phyloP scores from a whole-genome alignment of 2,113 vertebrate species.

The Sinocyclocheilus anshuiensis region DNA sequence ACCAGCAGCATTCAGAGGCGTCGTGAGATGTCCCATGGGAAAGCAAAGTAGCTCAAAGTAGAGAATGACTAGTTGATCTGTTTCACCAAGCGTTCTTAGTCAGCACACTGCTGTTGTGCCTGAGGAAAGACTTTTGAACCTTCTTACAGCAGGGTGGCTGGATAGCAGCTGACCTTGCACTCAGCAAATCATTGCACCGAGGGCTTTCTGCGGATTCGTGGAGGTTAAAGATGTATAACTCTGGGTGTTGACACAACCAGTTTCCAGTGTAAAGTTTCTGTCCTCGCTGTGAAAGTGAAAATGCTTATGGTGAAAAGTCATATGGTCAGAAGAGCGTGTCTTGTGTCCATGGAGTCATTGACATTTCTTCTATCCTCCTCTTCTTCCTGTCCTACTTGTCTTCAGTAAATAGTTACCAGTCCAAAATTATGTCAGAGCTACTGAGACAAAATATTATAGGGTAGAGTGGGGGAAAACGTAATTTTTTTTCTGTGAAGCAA shows the following conservation, averaged over 20 bases:
- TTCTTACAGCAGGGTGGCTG: constrained; percentile 4
- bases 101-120: constrained; percentile 18
- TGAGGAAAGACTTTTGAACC: background rate
- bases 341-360: background rate
- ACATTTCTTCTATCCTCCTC: background rate
- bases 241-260: background rate
- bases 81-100: constrained; percentile 24
- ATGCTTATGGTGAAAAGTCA: background rate
- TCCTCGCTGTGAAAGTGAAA: background rate
- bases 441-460: background rate
- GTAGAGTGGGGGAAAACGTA: too few relatives aligned
- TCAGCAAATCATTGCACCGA: background rate
- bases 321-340: background rate
- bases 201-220: background rate
- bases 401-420: background rate
- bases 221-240: background rate
- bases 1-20: background rate
- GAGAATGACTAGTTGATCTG: constrained; percentile 18
- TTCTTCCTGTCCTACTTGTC: background rate
- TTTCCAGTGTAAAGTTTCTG: background rate
- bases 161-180: constrained; percentile 26
- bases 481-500: too few relatives aligned
- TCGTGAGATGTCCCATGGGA: background rate
- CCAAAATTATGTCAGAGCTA: background rate
- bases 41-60: background rate